phyloP scores from a whole-genome alignment of 2,113 vertebrate genomes.

The Odocoileus virginianus region DNA sequence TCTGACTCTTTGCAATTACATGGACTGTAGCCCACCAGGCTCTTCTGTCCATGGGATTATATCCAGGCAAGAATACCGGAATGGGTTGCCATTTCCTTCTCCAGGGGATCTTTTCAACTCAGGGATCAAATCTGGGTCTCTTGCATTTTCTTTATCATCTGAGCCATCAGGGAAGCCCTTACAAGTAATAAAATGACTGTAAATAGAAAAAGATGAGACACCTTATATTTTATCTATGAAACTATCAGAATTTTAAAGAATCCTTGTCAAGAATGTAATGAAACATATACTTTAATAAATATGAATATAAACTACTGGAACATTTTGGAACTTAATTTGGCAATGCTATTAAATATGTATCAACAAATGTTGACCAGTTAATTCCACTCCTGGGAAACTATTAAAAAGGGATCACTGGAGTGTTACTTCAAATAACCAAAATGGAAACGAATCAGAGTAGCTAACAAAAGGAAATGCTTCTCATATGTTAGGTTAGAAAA shows the following conservation, averaged over 20 bases:
- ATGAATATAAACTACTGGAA: background rate
- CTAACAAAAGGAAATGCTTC: background rate
- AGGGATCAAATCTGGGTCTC: background rate
- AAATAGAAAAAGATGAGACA: background rate
- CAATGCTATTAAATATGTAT: background rate
- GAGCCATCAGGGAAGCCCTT: background rate
- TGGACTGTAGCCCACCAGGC: background rate
- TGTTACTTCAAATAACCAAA: background rate
- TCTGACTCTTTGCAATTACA: background rate
- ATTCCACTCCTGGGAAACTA: background rate
- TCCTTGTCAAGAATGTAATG: background rate
- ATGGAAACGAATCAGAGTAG: background rate
- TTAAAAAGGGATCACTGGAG: background rate
- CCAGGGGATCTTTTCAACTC: background rate
- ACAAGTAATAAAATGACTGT: background rate
- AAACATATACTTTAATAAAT: background rate
- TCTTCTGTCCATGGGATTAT: background rate
- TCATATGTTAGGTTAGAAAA: background rate
- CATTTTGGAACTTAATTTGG: background rate
- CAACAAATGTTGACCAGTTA: background rate
- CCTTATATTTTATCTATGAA: background rate
- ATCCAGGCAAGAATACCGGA: background rate
- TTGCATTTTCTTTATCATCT: background rate
- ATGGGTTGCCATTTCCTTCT: background rate
- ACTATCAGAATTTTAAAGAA: background rate